These are phyloP conservation scores for Mormyrus hasselquistii DNA, from an alignment of 2,797 vertebrate genomes.

Conservation along the genomic window DNA sequence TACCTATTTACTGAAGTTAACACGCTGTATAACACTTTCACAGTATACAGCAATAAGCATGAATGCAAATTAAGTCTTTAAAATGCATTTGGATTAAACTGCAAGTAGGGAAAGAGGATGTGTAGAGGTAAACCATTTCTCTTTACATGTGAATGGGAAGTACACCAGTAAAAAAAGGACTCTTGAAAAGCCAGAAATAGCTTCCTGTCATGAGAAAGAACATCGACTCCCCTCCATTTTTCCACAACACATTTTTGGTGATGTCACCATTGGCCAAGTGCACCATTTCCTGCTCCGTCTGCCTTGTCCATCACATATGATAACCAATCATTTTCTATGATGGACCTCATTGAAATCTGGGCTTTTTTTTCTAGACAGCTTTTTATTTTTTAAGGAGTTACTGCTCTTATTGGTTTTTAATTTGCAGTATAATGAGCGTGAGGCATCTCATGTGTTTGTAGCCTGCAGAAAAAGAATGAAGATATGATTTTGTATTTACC, in stretches of 20 bases:
- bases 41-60: background rate
- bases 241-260: background rate
- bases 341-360: background rate
- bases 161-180: background rate
- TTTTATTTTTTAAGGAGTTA: background rate
- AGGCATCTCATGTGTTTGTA: background rate
- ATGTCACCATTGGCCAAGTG: background rate
- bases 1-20: background rate
- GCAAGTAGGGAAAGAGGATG: background rate
- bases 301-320: background rate
- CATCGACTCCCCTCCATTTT: background rate
- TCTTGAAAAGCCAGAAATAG: background rate
- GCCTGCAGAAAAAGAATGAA: background rate
- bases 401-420: background rate
- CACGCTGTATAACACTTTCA: background rate
- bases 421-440: conserved; percentile 9
- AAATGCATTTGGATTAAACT: background rate
- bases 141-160: background rate
- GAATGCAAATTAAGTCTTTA: background rate
- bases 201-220: background rate
- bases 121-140: background rate
- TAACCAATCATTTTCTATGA: background rate
- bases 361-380: background rate
- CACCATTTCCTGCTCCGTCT: background rate
- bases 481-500: background rate